These are phyloP conservation scores for Harpagifer antarcticus DNA, from an alignment of 2,797 vertebrate species.

Conservation along the genomic window DNA sequence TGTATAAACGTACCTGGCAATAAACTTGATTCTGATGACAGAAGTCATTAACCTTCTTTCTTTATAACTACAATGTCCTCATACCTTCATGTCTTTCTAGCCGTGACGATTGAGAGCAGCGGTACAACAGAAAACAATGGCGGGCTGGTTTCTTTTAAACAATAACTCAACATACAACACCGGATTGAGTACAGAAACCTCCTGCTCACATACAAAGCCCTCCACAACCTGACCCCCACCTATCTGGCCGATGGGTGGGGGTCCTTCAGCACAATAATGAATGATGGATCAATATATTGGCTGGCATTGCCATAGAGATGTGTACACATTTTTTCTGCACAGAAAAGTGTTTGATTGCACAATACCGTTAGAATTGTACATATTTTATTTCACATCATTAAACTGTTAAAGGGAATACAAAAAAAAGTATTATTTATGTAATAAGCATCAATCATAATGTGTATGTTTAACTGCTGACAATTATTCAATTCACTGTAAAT, in stretches of 20 bases:
- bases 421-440: slow-evolving; percentile 47
- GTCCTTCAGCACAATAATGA: no score
- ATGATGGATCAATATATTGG: not conserved
- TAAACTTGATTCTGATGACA: not conserved
- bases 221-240: no score
- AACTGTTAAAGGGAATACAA: not conserved
- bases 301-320: not conserved
- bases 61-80: not conserved
- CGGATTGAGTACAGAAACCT: no score
- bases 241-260: no score
- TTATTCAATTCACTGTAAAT: slow-evolving; percentile 14
- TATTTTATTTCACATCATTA: slow-evolving; percentile 6
- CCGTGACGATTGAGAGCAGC: slow-evolving; percentile 23
- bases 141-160: slow-evolving; percentile 73
- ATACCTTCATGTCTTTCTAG: slow-evolving; percentile 47
- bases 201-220: no score
- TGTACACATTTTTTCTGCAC: slow-evolving; percentile 13
- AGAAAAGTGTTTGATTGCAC: not conserved
- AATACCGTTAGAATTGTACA: slow-evolving; percentile 14
- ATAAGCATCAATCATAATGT: not conserved
- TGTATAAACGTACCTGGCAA: no score
- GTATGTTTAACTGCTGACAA: not conserved
- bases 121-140: slow-evolving; percentile 45
- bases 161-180: slow-evolving; percentile 31
- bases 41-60: not conserved